phyloP scores from a whole-genome alignment of 2,113 vertebrate species.

The Microtus pennsylvanicus region DNA sequence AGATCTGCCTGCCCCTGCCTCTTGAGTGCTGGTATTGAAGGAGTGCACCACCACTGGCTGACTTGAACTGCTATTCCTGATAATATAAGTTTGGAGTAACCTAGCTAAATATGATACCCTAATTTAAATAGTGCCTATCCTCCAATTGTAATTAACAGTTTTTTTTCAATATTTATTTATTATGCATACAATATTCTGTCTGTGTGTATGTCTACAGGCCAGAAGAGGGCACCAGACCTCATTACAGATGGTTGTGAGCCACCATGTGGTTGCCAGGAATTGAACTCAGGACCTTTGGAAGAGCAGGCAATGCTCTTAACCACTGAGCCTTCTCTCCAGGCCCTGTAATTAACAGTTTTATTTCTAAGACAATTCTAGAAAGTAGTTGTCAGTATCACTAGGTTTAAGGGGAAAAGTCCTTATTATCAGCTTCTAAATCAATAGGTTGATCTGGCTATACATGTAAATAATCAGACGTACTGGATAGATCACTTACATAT shows the following conservation, averaged over 20 bases:
- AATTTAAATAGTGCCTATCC: constrained; percentile 19
- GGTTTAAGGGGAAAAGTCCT: neutral
- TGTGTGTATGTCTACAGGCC: too few relatives aligned
- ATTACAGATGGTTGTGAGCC: too few relatives aligned
- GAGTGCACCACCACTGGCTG: neutral
- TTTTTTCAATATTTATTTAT: neutral
- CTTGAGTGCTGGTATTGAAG: neutral
- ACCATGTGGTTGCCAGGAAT: too few relatives aligned
- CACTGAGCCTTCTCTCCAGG: too few relatives aligned
- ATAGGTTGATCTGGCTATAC: neutral
- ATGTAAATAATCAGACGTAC: neutral
- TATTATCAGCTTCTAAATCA: constrained; percentile 26
- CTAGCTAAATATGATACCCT: neutral
- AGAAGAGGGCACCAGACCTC: too few relatives aligned
- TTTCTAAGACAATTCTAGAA: constrained; percentile 35
- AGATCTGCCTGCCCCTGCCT: neutral
- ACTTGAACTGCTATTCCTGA: neutral
- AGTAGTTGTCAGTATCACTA: constrained; percentile 15
- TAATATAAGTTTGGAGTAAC: neutral
- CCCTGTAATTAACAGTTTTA: constrained; percentile 23
- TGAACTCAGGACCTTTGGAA: too few relatives aligned
- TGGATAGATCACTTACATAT: neutral
- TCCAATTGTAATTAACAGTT: constrained; percentile 16
- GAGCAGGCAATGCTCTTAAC: too few relatives aligned
- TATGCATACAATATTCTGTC: too few relatives aligned